Conservation (phyloP, 2,888 invertebrate species). For the Papilio demoleus region DNA sequence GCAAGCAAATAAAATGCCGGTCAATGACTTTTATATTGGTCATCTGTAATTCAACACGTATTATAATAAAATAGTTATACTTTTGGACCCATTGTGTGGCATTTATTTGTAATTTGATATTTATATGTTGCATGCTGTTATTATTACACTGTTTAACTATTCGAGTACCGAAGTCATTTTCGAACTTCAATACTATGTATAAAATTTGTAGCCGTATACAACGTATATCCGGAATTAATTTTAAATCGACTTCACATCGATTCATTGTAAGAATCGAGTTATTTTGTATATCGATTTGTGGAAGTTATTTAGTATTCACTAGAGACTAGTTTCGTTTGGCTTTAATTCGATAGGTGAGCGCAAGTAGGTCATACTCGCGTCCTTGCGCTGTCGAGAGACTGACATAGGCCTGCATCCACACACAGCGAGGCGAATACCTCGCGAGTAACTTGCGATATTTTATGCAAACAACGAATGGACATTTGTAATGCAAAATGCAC, state of each 20-base stretch:
- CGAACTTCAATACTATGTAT: constrained; percentile 21
- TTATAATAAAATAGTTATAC: not conserved
- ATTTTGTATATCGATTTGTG: constrained; percentile 44
- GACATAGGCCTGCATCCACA: constrained; percentile 64
- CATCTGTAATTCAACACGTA: not conserved
- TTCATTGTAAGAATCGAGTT: constrained; percentile 8
- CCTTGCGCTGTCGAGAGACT: constrained; percentile 63
- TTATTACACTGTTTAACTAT: not conserved
- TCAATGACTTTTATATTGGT: constrained; percentile 19
- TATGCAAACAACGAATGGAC: constrained; percentile 9
- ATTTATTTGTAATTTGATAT: not conserved
- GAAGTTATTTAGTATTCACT: constrained; percentile 52
- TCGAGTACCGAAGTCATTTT: not conserved
- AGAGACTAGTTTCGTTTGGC: constrained; percentile 61
- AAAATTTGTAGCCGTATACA: constrained; percentile 20
- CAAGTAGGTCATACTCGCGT: constrained; percentile 72
- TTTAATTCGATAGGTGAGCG: constrained; percentile 68
- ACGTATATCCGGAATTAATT: constrained; percentile 2
- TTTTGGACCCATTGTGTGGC: not conserved
- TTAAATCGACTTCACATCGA: constrained; percentile 21
- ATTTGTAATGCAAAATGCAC: constrained; percentile 29
- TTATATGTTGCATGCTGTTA: not conserved
- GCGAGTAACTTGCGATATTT: constrained; percentile 11
- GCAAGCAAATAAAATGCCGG: not conserved
- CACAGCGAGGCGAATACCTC: constrained; percentile 23